These are phyloP conservation scores for Panulirus ornatus DNA, from an alignment of 1,140 invertebrate species.

Conservation along the genomic window DNA sequence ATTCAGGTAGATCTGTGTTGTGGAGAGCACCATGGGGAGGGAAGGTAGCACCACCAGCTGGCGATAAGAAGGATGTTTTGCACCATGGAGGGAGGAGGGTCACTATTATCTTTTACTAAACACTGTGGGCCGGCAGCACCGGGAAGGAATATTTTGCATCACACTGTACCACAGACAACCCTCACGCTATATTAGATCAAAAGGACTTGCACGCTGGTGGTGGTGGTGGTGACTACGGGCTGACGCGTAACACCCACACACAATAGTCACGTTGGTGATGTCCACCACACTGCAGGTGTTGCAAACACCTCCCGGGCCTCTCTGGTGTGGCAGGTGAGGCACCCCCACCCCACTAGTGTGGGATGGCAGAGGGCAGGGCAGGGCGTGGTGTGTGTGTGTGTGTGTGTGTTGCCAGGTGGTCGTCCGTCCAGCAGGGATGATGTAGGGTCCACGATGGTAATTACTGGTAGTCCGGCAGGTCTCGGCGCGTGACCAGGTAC, in stretches of 20 bases:
- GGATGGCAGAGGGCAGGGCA: not conserved
- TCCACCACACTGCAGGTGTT: not conserved
- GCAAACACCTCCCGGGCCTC: slow-evolving; percentile 1
- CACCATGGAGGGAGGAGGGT: slow-evolving; percentile 22
- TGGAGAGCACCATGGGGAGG: slow-evolving; percentile 1
- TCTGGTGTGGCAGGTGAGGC: too few species aligned
- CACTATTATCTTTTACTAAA: too few species aligned
- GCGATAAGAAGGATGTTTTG: slow-evolving; percentile 18
- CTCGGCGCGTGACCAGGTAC: slow-evolving; percentile 49
- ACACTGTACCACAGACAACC: not conserved
- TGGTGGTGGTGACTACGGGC: not conserved
- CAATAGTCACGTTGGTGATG: not conserved
- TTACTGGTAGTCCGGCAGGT: slow-evolving; percentile 25
- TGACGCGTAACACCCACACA: too few species aligned
- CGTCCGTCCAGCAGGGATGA: not conserved
- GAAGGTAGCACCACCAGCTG: slow-evolving; percentile 22
- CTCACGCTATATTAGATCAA: not conserved
- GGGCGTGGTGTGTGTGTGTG: slow-evolving; percentile 8
- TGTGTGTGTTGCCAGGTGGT: slow-evolving; percentile 23
- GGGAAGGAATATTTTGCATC: not conserved
- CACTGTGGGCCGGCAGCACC: not conserved
- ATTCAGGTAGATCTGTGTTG: not conserved
- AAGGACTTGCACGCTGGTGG: not conserved
- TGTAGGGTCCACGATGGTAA: slow-evolving; percentile 21
- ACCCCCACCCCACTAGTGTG: too few species aligned